Evolutionary conservation across 2,888 invertebrate species (phyloP).

Genomic region (Hoplodrina blanda): DNA sequence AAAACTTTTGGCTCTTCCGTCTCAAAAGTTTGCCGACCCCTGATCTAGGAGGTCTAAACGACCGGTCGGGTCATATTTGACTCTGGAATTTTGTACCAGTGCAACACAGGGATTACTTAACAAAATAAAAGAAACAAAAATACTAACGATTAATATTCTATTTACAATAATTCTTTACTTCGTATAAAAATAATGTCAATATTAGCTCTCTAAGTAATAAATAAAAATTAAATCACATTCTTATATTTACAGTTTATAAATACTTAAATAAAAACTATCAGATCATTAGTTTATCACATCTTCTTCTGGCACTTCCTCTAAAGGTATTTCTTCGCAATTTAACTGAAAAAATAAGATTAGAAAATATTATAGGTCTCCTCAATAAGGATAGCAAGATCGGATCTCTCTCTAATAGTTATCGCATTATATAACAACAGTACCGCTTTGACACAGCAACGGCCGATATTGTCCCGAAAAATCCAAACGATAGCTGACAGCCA

Average conservation of each 20-base stretch:
- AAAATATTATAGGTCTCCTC: slow-evolving; percentile 9
- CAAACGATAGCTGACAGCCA: too few species aligned
- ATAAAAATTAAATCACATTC: slow-evolving; percentile 16
- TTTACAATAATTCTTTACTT: neutral
- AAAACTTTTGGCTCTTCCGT: too few species aligned
- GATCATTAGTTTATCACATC: slow-evolving; percentile 71
- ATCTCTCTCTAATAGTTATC: neutral
- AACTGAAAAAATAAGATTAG: slow-evolving; percentile 72
- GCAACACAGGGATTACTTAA: too few species aligned
- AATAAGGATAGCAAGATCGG: neutral
- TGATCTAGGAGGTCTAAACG: too few species aligned
- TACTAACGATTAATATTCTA: neutral
- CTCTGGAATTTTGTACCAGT: too few species aligned
- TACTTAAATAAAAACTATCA: slow-evolving; percentile 41
- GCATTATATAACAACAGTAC: too few species aligned
- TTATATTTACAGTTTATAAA: slow-evolving; percentile 13
- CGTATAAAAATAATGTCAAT: slow-evolving; percentile 45
- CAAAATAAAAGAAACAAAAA: neutral
- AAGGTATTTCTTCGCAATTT: slow-evolving; percentile 75
- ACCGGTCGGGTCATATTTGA: too few species aligned
- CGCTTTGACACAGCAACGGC: too few species aligned
- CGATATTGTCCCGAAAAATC: too few species aligned
- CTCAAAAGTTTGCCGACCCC: too few species aligned
- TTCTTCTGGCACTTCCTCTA: slow-evolving; percentile 76
- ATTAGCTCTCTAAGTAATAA: slow-evolving; percentile 36